Percentiles rank a stretch among this genome's conserved stretches.
Conservation (phyloP, 2,888 invertebrate genomes). For the Imbricaverruca yamaguchii region DNA sequence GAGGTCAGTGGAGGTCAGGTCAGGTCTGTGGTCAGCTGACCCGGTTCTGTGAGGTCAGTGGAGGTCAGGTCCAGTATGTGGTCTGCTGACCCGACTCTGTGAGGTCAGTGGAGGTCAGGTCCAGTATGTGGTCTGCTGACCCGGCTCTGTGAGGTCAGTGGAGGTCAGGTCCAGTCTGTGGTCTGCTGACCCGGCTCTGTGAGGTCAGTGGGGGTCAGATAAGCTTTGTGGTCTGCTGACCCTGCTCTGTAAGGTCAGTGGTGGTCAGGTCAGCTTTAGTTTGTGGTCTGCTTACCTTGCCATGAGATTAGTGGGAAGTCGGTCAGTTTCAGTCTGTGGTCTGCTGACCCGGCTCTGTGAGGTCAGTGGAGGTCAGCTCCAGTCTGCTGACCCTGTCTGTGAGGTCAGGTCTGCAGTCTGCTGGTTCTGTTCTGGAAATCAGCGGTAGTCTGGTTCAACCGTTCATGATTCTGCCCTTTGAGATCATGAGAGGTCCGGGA, state of each 20-base stretch:
- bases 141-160: slow-evolving; percentile 59
- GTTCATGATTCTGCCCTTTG: too few species aligned
- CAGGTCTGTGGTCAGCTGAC: slow-evolving; percentile 62
- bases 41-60: slow-evolving; percentile 59
- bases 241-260: slow-evolving; percentile 59
- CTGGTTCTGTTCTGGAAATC: too few species aligned
- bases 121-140: slow-evolving; percentile 62
- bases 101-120: too few species aligned
- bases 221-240: slow-evolving; percentile 63
- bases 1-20: slow-evolving; percentile 40
- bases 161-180: neutral
- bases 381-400: too few species aligned
- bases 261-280: neutral
- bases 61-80: neutral
- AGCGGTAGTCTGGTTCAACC: too few species aligned
- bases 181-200: too few species aligned
- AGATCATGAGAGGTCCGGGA: too few species aligned
- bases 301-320: too few species aligned
- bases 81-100: too few species aligned
- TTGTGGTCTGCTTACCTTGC: too few species aligned
- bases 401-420: too few species aligned
- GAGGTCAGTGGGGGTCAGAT: too few species aligned
- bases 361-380: slow-evolving; percentile 18
- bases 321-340: slow-evolving; percentile 51
- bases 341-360: slow-evolving; percentile 73